A percentile compares a stretch with the other conserved stretches of the same genome.
These are phyloP conservation scores for Petromus typicus DNA, from an alignment of 2,113 vertebrate genomes.

Conservation along the genomic window DNA sequence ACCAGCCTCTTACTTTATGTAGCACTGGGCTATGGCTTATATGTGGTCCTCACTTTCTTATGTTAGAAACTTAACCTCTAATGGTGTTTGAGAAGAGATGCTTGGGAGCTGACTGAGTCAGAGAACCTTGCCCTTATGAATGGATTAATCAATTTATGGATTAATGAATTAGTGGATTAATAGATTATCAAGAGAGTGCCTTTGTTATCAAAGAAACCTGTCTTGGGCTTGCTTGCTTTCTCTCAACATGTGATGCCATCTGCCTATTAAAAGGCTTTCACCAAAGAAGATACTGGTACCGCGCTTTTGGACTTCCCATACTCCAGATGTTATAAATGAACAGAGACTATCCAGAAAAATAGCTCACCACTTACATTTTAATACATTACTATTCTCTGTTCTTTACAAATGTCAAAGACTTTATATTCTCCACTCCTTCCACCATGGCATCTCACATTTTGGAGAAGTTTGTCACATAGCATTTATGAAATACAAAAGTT, in stretches of 20 bases:
- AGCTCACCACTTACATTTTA: background rate
- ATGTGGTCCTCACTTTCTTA: background rate
- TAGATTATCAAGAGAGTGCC: background rate
- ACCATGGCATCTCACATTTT: background rate
- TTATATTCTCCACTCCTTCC: background rate
- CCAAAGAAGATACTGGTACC: too few species aligned
- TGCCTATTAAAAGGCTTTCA: background rate
- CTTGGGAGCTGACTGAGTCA: background rate
- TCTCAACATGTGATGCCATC: background rate
- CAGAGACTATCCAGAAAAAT: background rate
- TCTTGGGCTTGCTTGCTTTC: background rate
- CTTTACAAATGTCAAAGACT: background rate
- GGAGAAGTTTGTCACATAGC: background rate
- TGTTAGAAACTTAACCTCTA: background rate
- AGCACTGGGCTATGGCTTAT: background rate
- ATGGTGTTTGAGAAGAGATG: background rate
- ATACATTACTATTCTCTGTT: background rate
- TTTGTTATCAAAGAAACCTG: background rate
- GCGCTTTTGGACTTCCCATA: background rate
- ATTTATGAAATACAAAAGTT: conserved; percentile 31
- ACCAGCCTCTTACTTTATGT: background rate
- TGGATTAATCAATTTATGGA: background rate
- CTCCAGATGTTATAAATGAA: background rate
- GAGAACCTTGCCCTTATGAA: background rate
- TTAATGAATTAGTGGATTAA: background rate